phyloP scores from a whole-genome alignment of 2,113 vertebrate genomes.

The Ovis aries region ARS-UI_Ramb_v3.0 NC_056071.1:6578001-6578500 shows the following conservation, averaged over 20 bases:
- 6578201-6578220: constrained; percentile 36
- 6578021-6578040: background rate
- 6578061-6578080: background rate
- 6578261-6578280: constrained; percentile 65
- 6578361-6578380: constrained; percentile 67
- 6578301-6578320: constrained; percentile 74
- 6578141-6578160: background rate
- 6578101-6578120: background rate
- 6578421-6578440: constrained; percentile 52
- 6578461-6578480: constrained; percentile 62
- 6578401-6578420: constrained; percentile 50
- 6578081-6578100: background rate
- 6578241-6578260: constrained; percentile 38
- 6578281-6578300: constrained; percentile 77
- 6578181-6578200: background rate
- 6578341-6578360: constrained; percentile 73
- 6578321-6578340: constrained; percentile 71
- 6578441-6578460: constrained; percentile 43
- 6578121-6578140: background rate
- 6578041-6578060: background rate
- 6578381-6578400: constrained; percentile 19
- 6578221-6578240: constrained; percentile 62
- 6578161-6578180: background rate
- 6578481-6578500: constrained; percentile 75
- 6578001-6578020: background rate